These are phyloP conservation scores for Periparus ater DNA, from an alignment of 2,797 vertebrate species.

Conservation along the genomic window DNA sequence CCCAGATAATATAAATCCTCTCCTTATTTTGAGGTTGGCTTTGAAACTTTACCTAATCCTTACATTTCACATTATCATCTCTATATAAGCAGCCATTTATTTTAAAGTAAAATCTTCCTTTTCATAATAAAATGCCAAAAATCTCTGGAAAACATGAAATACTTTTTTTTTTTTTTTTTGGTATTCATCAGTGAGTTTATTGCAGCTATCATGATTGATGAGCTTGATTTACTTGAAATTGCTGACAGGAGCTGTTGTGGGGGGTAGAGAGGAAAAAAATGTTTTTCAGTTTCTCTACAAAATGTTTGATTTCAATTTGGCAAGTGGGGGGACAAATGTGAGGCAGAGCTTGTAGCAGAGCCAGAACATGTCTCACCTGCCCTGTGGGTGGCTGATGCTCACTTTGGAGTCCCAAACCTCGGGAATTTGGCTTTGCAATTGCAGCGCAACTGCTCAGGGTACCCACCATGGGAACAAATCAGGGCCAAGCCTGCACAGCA, in stretches of 20 bases:
- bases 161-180: neutral
- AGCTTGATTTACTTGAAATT: neutral
- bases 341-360: neutral
- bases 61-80: neutral
- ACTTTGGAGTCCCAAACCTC: neutral
- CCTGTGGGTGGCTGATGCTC: rapidly evolving
- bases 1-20: neutral
- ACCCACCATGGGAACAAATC: neutral
- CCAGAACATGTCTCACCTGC: neutral
- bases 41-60: neutral
- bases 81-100: neutral
- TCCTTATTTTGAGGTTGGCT: neutral
- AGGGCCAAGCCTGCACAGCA: neutral
- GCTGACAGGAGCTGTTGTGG: neutral
- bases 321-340: neutral
- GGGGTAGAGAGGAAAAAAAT: neutral
- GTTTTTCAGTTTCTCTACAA: neutral
- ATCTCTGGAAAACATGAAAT: neutral
- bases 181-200: neutral
- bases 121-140: neutral
- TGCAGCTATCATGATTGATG: neutral
- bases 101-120: neutral
- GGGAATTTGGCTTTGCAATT: neutral
- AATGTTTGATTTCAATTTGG: neutral
- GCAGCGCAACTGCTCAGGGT: neutral